Base-by-base conservation (phyloP, 1,140 invertebrate genomes). In the Aphaenogaster floridana region DNA sequence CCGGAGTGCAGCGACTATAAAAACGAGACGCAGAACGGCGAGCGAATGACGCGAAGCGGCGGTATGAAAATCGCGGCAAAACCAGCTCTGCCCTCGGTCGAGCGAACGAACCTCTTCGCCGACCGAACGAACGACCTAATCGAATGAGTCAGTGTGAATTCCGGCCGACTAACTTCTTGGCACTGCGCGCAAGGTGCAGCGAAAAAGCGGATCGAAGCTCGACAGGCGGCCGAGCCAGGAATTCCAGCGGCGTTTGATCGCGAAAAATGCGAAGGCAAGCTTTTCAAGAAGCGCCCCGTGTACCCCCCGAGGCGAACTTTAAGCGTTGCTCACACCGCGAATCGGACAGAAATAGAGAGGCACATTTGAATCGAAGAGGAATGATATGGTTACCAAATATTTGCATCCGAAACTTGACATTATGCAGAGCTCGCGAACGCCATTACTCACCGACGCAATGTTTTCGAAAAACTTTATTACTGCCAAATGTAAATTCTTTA, bases 121-220 rank as follows among this genome's bases (percentile, higher is more conserved):
- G 54, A n/a, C 34, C 42, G 54, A 50, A 74, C 68, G 68, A 74
- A 83, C 80, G 69, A 84, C 80, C 80, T 84, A 84, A 84, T 84
- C 80, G 80, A 84, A 84, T 84, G 80, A 84, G 69, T 84, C 80
- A 84, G 80, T 84, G 80, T 84, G 80, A 84, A 84, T 84, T 84
- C 80, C 80, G 80, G 54, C 69, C 80, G 80, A 84, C 80, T 84
- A 84, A 84, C 80, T 84, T 84, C 80, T 84, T 84, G 80, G 80
- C 69, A 84, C 69, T 84, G 80, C 34, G 69, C 80, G 54, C 50
- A 80, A 86, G 76, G 52, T 80, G 74, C 50, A 86, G 36, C 77
- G 76, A 86, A 86, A 86, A 86, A 86, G 84, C 77, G 63, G 63
- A 86, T 69, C 52, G 84, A 80, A 81, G 50, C 76, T 80, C 84